Conservation (phyloP, 2,797 vertebrate species). For the Enteromius argenteus region DNA sequence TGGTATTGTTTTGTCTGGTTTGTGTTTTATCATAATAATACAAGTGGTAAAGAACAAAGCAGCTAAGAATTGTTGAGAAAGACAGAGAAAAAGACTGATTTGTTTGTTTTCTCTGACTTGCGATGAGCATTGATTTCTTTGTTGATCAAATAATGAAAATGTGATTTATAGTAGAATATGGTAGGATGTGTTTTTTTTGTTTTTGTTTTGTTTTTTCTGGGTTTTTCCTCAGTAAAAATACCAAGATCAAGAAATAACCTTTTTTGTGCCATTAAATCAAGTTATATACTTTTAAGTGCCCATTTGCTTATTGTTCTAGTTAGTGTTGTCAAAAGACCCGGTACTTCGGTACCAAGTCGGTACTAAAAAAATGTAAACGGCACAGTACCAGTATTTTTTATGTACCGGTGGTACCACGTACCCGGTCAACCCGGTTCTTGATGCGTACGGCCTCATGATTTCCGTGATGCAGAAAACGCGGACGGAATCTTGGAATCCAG, state of each 20-base stretch:
- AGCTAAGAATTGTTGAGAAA: too few species aligned
- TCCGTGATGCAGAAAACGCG: too few species aligned
- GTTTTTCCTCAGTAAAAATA: background rate
- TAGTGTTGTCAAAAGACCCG: too few species aligned
- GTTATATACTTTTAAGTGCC: background rate
- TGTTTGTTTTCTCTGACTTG: background rate
- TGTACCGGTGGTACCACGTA: too few species aligned
- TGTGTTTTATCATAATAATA: conserved; percentile 12
- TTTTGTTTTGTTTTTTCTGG: background rate
- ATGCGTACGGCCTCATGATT: too few species aligned
- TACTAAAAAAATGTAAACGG: too few species aligned
- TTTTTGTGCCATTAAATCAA: background rate
- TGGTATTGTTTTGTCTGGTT: conserved; percentile 22
- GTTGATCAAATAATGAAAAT: background rate
- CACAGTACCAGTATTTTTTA: too few species aligned
- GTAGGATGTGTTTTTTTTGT: background rate
- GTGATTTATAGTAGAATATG: background rate
- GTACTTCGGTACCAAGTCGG: too few species aligned
- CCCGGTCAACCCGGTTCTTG: too few species aligned
- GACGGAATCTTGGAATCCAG: too few species aligned
- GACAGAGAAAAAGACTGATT: background rate
- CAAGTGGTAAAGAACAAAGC: conserved; percentile 23
- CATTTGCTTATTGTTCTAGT: background rate
- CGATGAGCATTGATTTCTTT: background rate
- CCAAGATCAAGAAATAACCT: background rate